Percentiles rank a stretch among this genome's conserved stretches.
These are phyloP conservation scores for Distichodus sexfasciatus DNA, from an alignment of 2,797 vertebrate species.

Conservation along the genomic window DNA sequence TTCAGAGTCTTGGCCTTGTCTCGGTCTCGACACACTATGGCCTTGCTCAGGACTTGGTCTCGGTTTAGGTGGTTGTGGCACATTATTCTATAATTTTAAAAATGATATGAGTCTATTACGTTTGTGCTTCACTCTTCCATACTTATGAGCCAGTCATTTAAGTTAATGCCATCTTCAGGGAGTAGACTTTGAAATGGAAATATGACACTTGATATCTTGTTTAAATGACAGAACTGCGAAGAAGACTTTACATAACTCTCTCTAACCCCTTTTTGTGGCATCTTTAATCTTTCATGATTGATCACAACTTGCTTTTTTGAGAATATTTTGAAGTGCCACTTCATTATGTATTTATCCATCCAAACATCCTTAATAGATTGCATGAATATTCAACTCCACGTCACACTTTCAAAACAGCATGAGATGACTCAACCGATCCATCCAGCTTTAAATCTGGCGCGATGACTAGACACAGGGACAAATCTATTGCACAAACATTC, in stretches of 20 bases:
- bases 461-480: conserved; percentile 19
- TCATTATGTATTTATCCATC: conserved; percentile 59
- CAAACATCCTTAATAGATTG: conserved; percentile 28
- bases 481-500: conserved; percentile 26
- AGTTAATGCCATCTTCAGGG: conserved; percentile 4
- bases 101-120: too few relatives aligned
- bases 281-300: conserved; percentile 49
- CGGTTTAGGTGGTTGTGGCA: too few relatives aligned
- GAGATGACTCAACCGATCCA: conserved; percentile 23
- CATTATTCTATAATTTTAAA: too few relatives aligned
- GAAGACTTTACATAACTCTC: conserved; percentile 30
- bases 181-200: conserved; percentile 47
- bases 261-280: conserved; percentile 4
- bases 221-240: conserved; percentile 34
- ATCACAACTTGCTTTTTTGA: conserved; percentile 50
- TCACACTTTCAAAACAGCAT: conserved; percentile 10
- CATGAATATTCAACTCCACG: conserved; percentile 33
- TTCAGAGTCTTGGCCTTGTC: too few relatives aligned
- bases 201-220: conserved; percentile 41
- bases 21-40: too few relatives aligned
- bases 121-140: not conserved
- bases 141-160: not conserved
- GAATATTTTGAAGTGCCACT: conserved; percentile 44
- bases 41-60: too few relatives aligned
- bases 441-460: conserved; percentile 14